Percentiles rank a stretch among this genome's conserved stretches.
Conservation (phyloP, 2,113 vertebrate species). For the Caranx ignobilis region DNA sequence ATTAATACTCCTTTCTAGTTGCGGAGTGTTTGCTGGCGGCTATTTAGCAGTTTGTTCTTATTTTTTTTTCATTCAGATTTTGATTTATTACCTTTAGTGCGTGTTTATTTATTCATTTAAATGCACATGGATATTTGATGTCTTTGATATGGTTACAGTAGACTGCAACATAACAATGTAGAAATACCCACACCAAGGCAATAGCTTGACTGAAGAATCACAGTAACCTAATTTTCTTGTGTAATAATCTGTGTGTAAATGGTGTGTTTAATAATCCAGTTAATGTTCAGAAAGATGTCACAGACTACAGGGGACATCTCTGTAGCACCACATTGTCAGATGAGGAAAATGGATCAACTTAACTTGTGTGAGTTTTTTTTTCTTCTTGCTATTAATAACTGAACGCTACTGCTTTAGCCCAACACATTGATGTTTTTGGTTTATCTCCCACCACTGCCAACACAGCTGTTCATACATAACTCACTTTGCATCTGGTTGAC, state of each 20-base stretch:
- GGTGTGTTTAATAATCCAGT: constrained; percentile 5
- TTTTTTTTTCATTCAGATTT: constrained; percentile 36
- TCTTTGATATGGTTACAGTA: constrained; percentile 4
- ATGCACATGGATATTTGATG: constrained; percentile 1
- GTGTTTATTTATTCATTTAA: constrained; percentile 22
- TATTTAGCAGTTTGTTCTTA: constrained; percentile 19
- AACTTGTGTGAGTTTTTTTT: neutral
- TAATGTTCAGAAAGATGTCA: constrained; percentile 14
- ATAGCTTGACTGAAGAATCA: constrained; percentile 11
- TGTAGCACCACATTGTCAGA: constrained; percentile 11
- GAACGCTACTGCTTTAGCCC: constrained; percentile 8
- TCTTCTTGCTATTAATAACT: constrained; percentile 22
- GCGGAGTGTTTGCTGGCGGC: constrained; percentile 14
- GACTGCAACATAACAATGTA: constrained; percentile 21
- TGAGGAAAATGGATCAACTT: constrained; percentile 22
- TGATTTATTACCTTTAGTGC: constrained; percentile 6
- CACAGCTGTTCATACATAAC: constrained; percentile 33
- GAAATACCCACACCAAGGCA: constrained; percentile 17
- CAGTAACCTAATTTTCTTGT: neutral
- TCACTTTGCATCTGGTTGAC: constrained; percentile 19
- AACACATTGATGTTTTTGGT: constrained; percentile 10
- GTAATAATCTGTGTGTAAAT: constrained; percentile 20
- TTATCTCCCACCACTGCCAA: constrained; percentile 7
- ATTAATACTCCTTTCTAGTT: constrained; percentile 19
- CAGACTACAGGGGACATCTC: constrained; percentile 22